Conservation (phyloP, 2,113 vertebrate species). For the Perca flavescens region DNA sequence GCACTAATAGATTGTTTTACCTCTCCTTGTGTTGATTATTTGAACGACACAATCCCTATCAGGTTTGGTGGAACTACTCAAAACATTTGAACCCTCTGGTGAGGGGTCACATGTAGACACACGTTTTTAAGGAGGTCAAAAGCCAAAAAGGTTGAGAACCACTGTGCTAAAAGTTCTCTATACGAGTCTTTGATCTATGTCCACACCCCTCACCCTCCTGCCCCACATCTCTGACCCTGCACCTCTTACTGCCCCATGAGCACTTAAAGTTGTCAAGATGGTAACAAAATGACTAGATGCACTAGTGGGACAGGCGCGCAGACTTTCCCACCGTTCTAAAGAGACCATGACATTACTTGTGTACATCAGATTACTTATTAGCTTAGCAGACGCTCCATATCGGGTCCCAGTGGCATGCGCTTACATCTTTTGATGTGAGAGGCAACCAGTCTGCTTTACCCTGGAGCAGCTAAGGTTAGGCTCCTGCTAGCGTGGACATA, state of each 20-base stretch:
- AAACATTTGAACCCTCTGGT: not conserved
- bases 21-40: not conserved
- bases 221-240: slow-evolving; percentile 13
- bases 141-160: not conserved
- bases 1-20: too few relatives aligned
- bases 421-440: slow-evolving; percentile 68
- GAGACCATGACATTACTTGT: slow-evolving; percentile 66
- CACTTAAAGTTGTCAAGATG: slow-evolving; percentile 61
- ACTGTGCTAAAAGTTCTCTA: not conserved
- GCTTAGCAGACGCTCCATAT: slow-evolving; percentile 66
- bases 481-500: slow-evolving; percentile 7
- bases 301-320: slow-evolving; percentile 17
- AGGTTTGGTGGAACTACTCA: not conserved
- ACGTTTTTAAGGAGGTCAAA: not conserved
- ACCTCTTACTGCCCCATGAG: not conserved
- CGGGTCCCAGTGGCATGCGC: slow-evolving; percentile 64
- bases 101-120: slow-evolving; percentile 3
- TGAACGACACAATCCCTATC: not conserved
- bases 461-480: slow-evolving; percentile 54
- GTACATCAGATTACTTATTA: slow-evolving; percentile 79
- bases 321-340: slow-evolving; percentile 77
- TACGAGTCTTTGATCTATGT: slow-evolving; percentile 23
- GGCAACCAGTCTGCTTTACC: slow-evolving; percentile 47
- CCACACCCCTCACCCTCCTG: slow-evolving; percentile 1
- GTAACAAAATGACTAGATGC: slow-evolving; percentile 53